Conservation (phyloP, 2,797 vertebrate genomes). For the Diglossa cyanea region DNA sequence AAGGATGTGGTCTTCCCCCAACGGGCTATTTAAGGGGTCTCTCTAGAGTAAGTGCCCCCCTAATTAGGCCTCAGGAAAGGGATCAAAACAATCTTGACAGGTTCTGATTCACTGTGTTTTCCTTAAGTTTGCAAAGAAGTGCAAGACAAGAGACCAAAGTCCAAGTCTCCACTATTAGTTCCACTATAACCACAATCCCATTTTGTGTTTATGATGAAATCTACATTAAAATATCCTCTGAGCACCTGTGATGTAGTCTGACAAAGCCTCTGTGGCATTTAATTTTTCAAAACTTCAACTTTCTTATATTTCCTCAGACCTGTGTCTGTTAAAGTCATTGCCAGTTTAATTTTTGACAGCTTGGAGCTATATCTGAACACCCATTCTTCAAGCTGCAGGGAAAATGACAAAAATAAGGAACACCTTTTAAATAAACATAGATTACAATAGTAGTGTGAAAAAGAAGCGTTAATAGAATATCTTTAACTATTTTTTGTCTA, state of each 20-base stretch:
- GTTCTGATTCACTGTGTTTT: not conserved
- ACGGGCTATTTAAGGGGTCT: not conserved
- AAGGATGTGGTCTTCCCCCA: not conserved
- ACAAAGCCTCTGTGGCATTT: not conserved
- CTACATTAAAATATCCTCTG: not conserved
- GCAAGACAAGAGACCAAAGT: not conserved
- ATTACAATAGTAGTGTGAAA: not conserved
- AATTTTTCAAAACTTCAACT: slow-evolving; percentile 4
- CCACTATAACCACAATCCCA: not conserved
- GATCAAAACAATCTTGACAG: not conserved
- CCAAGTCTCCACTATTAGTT: not conserved
- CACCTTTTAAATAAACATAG: slow-evolving; percentile 18
- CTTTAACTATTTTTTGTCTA: not conserved
- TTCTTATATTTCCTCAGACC: not conserved
- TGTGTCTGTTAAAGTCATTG: not conserved
- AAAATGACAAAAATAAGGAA: slow-evolving; percentile 7
- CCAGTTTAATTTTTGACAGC: slow-evolving; percentile 23
- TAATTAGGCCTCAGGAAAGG: not conserved
- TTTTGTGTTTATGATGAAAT: not conserved
- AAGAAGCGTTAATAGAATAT: not conserved
- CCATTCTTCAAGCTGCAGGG: not conserved
- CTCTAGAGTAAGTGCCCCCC: not conserved
- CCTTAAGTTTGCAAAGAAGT: not conserved
- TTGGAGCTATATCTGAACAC: slow-evolving; percentile 17
- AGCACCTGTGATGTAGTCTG: not conserved